These are phyloP conservation scores for Anoplopoma fimbria DNA, from an alignment of 2,113 vertebrate species.

Conservation along the genomic window DNA sequence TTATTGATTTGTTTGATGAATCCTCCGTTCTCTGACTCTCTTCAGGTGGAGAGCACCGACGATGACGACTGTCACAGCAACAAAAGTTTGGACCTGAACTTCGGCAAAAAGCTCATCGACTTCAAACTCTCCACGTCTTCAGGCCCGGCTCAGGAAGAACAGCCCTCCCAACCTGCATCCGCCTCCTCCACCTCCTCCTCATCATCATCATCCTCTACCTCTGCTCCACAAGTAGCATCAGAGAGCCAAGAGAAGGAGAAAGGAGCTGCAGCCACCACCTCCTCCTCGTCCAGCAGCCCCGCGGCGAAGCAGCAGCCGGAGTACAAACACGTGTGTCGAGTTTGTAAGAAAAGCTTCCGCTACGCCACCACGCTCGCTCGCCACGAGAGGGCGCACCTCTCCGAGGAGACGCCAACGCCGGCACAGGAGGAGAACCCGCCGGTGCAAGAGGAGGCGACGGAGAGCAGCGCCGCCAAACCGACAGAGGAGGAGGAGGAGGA, in stretches of 20 bases:
- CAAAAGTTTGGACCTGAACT: constrained; percentile 95
- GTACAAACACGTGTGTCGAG: constrained; percentile 88
- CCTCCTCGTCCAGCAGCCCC: constrained; percentile 26
- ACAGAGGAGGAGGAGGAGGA: constrained; percentile 60
- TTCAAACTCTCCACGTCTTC: constrained; percentile 87
- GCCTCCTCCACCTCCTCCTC: constrained; percentile 21
- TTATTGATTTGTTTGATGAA: too few species aligned
- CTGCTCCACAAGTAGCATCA: not conserved
- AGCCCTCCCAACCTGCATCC: constrained; percentile 3
- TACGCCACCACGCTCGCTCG: constrained; percentile 92
- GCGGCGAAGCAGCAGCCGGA: constrained; percentile 77
- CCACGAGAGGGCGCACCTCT: constrained; percentile 90
- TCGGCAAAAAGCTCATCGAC: constrained; percentile 95
- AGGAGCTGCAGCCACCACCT: not conserved
- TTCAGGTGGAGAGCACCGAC: constrained; percentile 65
- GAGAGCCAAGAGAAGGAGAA: constrained; percentile 51
- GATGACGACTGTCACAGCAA: constrained; percentile 93
- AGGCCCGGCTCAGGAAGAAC: constrained; percentile 61
- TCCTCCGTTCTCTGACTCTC: not conserved
- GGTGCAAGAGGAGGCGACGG: constrained; percentile 29
- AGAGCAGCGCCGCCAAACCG: constrained; percentile 67
- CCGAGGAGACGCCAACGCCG: constrained; percentile 67
- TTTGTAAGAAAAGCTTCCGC: constrained; percentile 95
- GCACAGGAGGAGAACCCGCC: not conserved
- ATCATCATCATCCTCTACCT: constrained; percentile 34